phyloP scores from a whole-genome alignment of 2,888 invertebrate species.

The Sisyra terminalis region DNA sequence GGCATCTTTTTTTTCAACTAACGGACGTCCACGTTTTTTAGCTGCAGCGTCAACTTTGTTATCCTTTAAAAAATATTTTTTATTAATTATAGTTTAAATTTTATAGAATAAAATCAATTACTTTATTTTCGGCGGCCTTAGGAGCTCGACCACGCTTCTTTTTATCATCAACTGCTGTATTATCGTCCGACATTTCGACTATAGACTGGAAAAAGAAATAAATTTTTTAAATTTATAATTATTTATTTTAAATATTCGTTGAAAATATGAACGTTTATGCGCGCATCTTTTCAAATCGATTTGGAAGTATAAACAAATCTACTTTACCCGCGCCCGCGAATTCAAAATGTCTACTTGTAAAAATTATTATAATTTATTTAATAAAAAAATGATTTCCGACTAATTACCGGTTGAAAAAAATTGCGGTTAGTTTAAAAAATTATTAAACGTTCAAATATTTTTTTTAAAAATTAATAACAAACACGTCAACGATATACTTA shows the following conservation, averaged over 20 bases:
- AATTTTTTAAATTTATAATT: neutral
- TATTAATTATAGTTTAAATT: neutral
- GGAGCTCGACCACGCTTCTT: conserved; percentile 15
- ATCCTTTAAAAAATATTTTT: neutral
- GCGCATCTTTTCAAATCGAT: too few species aligned
- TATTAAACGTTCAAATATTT: neutral
- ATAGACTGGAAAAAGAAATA: neutral
- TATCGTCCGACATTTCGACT: conserved; percentile 14
- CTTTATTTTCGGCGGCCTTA: conserved; percentile 10
- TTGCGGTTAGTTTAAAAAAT: neutral
- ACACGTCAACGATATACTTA: neutral
- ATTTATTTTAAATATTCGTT: neutral
- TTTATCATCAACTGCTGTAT: conserved; percentile 12
- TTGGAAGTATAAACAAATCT: too few species aligned
- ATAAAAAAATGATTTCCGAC: conserved; percentile 7
- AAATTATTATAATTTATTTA: conserved; percentile 3
- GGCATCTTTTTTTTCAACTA: conserved; percentile 6
- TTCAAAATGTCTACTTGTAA: conserved; percentile 9
- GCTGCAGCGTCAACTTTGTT: conserved; percentile 1
- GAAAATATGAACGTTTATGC: neutral
- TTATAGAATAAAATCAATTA: too few species aligned
- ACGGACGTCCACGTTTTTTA: conserved; percentile 8
- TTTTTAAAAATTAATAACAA: conserved; percentile 1
- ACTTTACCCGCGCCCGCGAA: conserved; percentile 9
- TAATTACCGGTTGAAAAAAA: neutral